phyloP scores from a whole-genome alignment of 1,140 invertebrate species.

The Drosophila erecta region DNA sequence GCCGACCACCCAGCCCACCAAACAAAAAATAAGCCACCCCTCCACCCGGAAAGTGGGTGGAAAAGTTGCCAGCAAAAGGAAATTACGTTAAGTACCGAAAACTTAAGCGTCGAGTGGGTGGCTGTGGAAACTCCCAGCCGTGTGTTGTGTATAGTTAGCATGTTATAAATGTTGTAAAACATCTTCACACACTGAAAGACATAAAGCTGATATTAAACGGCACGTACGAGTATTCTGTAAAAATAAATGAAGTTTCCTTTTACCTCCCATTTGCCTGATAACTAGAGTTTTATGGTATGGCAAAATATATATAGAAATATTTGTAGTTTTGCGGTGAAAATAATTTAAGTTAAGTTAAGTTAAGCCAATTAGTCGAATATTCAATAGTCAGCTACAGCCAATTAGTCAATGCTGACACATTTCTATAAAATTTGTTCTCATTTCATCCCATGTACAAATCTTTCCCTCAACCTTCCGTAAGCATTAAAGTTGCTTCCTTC shows the following conservation, averaged over 20 bases:
- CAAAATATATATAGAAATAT: no score
- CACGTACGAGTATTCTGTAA: no score
- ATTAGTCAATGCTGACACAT: no score
- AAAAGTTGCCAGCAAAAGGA: constrained; percentile 42
- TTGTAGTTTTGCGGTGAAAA: no score
- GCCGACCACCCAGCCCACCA: background rate
- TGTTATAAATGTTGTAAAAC: constrained; percentile 62
- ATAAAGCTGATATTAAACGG: constrained; percentile 1
- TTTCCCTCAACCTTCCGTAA: background rate
- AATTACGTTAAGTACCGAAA: constrained; percentile 71
- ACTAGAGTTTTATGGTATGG: no score
- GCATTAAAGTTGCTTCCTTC: constrained; percentile 12
- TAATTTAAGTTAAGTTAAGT: no score
- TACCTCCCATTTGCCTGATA: no score
- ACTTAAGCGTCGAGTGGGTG: constrained; percentile 55
- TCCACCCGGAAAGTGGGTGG: background rate
- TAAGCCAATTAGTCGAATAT: no score
- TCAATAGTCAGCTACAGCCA: no score
- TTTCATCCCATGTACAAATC: background rate
- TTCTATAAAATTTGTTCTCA: no score
- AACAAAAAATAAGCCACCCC: background rate
- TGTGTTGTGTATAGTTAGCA: constrained; percentile 62
- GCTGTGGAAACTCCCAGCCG: constrained; percentile 7
- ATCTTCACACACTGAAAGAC: constrained; percentile 27
- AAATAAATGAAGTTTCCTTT: no score